Evolutionary conservation across 2,113 vertebrate species (phyloP).

Genomic region (Romanogobio albipinnatus): DNA sequence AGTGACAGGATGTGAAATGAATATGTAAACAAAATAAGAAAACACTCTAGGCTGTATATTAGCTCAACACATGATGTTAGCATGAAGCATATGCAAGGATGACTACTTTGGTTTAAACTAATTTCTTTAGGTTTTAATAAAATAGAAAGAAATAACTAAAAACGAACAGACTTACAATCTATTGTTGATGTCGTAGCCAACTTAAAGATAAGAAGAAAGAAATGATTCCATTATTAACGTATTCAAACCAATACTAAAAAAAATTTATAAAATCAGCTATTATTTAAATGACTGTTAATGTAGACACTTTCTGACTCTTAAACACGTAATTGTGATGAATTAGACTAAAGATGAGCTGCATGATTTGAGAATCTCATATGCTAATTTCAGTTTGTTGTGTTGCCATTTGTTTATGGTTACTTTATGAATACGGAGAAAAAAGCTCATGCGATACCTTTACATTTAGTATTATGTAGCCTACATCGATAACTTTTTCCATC

Average conservation of each 20-base stretch:
- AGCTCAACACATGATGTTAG: background rate
- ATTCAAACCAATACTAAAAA: background rate
- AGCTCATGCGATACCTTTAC: background rate
- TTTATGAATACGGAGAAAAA: background rate
- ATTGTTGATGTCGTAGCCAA: background rate
- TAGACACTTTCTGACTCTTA: background rate
- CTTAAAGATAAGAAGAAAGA: no score
- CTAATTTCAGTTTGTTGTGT: background rate
- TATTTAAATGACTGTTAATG: background rate
- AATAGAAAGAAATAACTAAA: no score
- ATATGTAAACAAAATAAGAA: background rate
- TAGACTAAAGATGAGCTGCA: background rate
- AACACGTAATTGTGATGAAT: background rate
- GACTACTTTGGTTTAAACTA: background rate
- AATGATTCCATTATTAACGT: background rate
- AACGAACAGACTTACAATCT: background rate
- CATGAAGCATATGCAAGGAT: background rate
- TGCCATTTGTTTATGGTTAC: background rate
- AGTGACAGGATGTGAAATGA: background rate
- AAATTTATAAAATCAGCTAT: background rate
- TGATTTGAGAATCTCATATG: background rate
- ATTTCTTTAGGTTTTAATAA: background rate
- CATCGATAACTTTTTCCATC: background rate
- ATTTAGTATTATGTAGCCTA: background rate
- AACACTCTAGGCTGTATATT: background rate